Evolutionary conservation across 2,888 invertebrate species (phyloP).

Genomic region (Leptura quadrifasciata): DNA sequence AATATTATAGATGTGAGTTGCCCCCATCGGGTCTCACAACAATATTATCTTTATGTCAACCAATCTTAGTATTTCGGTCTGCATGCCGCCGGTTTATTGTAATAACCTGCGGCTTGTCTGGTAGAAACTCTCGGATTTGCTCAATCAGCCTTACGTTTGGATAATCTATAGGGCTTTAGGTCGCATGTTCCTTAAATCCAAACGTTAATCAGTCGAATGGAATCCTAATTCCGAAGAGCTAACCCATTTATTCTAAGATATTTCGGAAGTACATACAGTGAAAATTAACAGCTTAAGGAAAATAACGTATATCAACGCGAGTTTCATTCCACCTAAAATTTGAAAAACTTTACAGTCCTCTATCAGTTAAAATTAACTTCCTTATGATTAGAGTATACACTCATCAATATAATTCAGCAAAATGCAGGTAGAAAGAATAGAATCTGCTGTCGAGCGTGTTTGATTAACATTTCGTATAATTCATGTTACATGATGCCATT

Average conservation of each 20-base stretch:
- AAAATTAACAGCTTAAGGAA: too few relatives aligned
- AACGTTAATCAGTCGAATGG: neutral
- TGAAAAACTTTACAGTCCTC: too few relatives aligned
- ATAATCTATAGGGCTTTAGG: slow-evolving; percentile 14
- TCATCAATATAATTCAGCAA: too few relatives aligned
- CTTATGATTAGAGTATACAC: too few relatives aligned
- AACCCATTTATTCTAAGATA: neutral
- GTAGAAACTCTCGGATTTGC: slow-evolving; percentile 10
- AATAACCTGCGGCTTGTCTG: slow-evolving; percentile 27
- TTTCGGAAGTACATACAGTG: neutral
- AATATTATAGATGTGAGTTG: slow-evolving; percentile 31
- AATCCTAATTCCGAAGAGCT: neutral
- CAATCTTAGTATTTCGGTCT: slow-evolving; percentile 19
- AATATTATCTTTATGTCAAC: slow-evolving; percentile 36
- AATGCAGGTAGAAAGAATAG: too few relatives aligned
- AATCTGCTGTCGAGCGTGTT: too few relatives aligned
- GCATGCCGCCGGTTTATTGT: slow-evolving; percentile 16
- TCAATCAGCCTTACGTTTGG: slow-evolving; percentile 8
- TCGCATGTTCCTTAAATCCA: slow-evolving; percentile 6
- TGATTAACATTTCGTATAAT: too few relatives aligned
- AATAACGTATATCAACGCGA: too few relatives aligned
- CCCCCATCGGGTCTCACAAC: slow-evolving; percentile 23
- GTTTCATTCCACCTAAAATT: too few relatives aligned
- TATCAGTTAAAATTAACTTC: too few relatives aligned
- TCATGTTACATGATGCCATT: too few relatives aligned